Evolutionary conservation across 2,888 invertebrate genomes (phyloP), one percentile per base, ranked within the genome.

Genomic region (Ophioninae sp.): DNA sequence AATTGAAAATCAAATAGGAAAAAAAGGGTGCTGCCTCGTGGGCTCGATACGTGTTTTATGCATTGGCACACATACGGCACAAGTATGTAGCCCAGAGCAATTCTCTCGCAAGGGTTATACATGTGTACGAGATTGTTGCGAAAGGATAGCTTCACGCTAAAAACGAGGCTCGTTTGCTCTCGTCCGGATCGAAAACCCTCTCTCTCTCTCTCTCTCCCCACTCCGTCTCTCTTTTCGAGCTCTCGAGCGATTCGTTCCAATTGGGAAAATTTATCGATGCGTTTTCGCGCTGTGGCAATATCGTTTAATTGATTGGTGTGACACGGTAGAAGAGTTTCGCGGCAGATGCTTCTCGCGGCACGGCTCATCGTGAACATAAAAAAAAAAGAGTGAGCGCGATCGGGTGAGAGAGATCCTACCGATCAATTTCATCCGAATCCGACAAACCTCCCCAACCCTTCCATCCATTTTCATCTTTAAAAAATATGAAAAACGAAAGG

Each of bases 1-100:
- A 92, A 93, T 92, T 81, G 86, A 89, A 91, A 88, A 92, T 92
- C 93, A 92, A 92, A 93, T 92, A 92, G 91, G 85, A 89, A 88
- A 87, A 86, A 90, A 89, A 87, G 90, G 90, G 89, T 83, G 73
- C 56, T 71, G 86, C 65, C 65, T 63, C 86, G 86, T 79, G 77
- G 82, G 85, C 81, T 58, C 71, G 71, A 65, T 86, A 86, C 85
- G 84, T 77, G 79, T 84, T 79, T 79, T 77, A 74, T 67, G 61
- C 79, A 84, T 88, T 85, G 88, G 79, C 80, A 67, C 65, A 44
- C 22, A 61, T 51, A 37, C 59, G 61, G 44, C 2, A 13, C 3
- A 13, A 13, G 13, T 44, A 5, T 17, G 17, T 51, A 51, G 17
- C 51, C 51, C 51, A 6, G 17, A 17, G 51, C 51, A 6, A 51